Evolutionary conservation across 1,140 invertebrate species (phyloP).

Genomic region (Aradophagus sp.): DNA sequence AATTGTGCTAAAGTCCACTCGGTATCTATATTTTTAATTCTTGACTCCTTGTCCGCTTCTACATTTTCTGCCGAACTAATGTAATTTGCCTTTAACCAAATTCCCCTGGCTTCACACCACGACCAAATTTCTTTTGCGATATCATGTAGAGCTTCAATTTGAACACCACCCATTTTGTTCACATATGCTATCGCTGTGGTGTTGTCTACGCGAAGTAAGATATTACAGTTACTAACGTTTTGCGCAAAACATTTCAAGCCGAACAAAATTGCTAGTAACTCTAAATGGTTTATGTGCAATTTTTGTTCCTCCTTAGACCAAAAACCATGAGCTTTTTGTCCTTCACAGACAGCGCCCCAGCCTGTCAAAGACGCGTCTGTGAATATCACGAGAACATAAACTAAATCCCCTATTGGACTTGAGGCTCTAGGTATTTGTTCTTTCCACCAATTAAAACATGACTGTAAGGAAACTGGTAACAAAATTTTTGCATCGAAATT

Average conservation of each 20-base stretch:
- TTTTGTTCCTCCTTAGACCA: slow-evolving; percentile 4
- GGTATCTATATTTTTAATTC: slow-evolving; percentile 2
- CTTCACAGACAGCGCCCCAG: slow-evolving; percentile 13
- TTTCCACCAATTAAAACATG: slow-evolving; percentile 13
- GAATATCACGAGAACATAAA: slow-evolving; percentile 3
- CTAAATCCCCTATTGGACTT: not conserved
- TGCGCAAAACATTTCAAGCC: slow-evolving; percentile 13
- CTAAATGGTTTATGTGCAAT: slow-evolving; percentile 8
- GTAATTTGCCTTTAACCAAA: slow-evolving; percentile 4
- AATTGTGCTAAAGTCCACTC: not conserved
- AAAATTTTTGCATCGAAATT: slow-evolving; percentile 1
- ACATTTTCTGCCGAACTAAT: slow-evolving; percentile 4
- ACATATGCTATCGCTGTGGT: slow-evolving; percentile 12
- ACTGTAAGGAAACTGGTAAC: not conserved
- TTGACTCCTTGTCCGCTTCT: slow-evolving; percentile 8
- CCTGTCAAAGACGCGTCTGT: slow-evolving; percentile 15
- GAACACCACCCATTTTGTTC: slow-evolving; percentile 10
- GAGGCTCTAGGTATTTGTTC: not conserved
- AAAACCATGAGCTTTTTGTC: slow-evolving; percentile 6
- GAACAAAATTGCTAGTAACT: slow-evolving; percentile 1
- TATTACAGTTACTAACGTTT: not conserved
- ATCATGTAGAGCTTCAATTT: slow-evolving; percentile 1
- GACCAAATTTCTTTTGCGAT: slow-evolving; percentile 7
- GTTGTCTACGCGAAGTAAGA: slow-evolving; percentile 5
- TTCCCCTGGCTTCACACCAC: slow-evolving; percentile 1